Conservation (phyloP, 2,888 invertebrate genomes). For the Carabus problematicus region DNA sequence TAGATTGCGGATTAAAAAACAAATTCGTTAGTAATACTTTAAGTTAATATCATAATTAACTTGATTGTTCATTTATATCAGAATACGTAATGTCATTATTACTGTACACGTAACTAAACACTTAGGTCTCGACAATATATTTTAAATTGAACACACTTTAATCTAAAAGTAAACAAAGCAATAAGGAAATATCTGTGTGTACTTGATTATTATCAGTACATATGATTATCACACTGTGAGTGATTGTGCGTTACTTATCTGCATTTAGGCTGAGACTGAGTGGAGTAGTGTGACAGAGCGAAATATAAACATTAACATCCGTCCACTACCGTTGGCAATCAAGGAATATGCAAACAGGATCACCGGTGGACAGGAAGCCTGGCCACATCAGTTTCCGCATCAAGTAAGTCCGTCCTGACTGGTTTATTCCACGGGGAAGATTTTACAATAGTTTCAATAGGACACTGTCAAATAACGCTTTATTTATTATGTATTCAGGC, state of each 20-base stretch:
- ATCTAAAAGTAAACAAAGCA: no score
- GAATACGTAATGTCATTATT: no score
- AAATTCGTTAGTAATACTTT: no score
- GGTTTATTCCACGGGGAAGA: neutral
- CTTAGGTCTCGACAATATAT: no score
- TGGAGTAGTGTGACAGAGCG: constrained; percentile 17
- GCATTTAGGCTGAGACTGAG: constrained; percentile 24
- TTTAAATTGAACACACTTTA: no score
- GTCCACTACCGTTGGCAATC: constrained; percentile 12
- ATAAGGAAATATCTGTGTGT: constrained; percentile 4
- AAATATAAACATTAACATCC: constrained; percentile 14
- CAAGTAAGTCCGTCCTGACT: constrained; percentile 21
- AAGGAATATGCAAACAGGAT: constrained; percentile 20
- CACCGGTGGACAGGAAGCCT: constrained; percentile 31
- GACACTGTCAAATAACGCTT: no score
- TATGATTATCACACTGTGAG: neutral
- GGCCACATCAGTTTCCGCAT: constrained; percentile 34
- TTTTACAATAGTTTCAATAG: neutral
- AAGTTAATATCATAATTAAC: no score
- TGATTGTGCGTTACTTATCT: constrained; percentile 5
- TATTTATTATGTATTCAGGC: constrained; percentile 9
- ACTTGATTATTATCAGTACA: no score
- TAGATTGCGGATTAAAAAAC: no score
- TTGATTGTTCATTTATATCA: no score
- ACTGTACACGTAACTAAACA: no score